A percentile compares a stretch with the other conserved stretches of the same genome.
Conservation (phyloP, 2,797 vertebrate species). For the Semaprochilodus insignis region DNA sequence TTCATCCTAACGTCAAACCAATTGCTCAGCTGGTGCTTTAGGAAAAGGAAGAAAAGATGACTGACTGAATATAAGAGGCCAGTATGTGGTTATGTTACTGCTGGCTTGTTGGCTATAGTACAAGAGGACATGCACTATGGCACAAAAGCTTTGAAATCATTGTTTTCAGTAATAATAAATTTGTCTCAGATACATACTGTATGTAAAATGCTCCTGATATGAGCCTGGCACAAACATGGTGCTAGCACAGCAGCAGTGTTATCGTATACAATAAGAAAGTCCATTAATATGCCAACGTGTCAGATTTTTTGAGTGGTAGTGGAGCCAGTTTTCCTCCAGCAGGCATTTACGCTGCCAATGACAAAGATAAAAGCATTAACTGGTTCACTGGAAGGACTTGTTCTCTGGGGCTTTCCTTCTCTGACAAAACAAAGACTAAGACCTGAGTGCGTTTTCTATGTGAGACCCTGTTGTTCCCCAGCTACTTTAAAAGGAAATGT, state of each 20-base stretch:
- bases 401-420: neutral
- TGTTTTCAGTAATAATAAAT: neutral
- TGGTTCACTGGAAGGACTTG: neutral
- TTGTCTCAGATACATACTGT: neutral
- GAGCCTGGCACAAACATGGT: neutral
- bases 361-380: neutral
- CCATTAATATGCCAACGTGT: neutral
- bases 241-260: neutral
- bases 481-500: neutral
- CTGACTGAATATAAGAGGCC: neutral
- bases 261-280: neutral
- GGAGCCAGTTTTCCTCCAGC: neutral
- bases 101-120: constrained; percentile 12
- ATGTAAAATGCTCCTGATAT: neutral
- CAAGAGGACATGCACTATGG: neutral
- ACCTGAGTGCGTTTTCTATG: neutral
- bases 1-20: neutral
- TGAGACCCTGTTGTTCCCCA: neutral
- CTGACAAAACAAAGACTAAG: constrained; percentile 1
- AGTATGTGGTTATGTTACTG: neutral
- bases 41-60: neutral
- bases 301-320: neutral
- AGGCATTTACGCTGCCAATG: neutral
- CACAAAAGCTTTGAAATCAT: neutral
- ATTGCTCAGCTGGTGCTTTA: constrained; percentile 14